Percentiles rank a stretch among this genome's conserved stretches.
phyloP scores from a whole-genome alignment of 2,888 invertebrate species.

The Chymomyza amoena region DNA sequence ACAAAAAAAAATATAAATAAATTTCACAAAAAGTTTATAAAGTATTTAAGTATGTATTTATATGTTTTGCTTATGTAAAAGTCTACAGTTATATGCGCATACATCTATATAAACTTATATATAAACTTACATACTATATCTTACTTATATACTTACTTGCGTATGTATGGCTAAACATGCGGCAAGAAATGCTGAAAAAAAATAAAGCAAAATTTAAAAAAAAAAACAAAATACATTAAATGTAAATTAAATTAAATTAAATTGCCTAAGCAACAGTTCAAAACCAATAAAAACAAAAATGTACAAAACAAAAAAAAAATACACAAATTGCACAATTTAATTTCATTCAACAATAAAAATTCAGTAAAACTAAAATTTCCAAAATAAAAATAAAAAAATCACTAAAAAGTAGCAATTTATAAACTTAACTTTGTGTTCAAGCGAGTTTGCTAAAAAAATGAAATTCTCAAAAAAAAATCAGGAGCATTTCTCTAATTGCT shows the following conservation, averaged over 20 bases:
- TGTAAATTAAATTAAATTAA: neutral
- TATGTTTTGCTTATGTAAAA: conserved; percentile 63
- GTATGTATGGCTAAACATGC: conserved; percentile 28
- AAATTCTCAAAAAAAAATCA: neutral
- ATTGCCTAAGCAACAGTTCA: conserved; percentile 9
- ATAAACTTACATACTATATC: conserved; percentile 31
- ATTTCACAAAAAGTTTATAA: conserved; percentile 7
- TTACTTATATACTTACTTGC: conserved; percentile 27
- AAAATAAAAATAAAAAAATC: neutral
- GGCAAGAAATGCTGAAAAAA: conserved; percentile 42
- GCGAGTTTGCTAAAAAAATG: neutral
- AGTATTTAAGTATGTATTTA: conserved; percentile 35
- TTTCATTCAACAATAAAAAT: neutral
- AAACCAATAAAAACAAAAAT: neutral
- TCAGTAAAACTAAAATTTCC: neutral
- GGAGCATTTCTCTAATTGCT: neutral
- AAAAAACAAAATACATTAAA: conserved; percentile 1
- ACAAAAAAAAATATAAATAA: neutral
- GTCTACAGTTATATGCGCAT: conserved; percentile 54
- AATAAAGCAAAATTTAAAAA: conserved; percentile 11
- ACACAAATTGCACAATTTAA: conserved; percentile 22
- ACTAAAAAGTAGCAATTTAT: conserved; percentile 23
- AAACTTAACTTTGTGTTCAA: conserved; percentile 33
- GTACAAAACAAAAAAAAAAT: neutral
- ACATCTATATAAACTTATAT: conserved; percentile 36